A percentile compares a stretch with the other conserved stretches of the same genome.
Conservation (phyloP, 2,888 invertebrate genomes). For the Euspilapteryx auroguttella region DNA sequence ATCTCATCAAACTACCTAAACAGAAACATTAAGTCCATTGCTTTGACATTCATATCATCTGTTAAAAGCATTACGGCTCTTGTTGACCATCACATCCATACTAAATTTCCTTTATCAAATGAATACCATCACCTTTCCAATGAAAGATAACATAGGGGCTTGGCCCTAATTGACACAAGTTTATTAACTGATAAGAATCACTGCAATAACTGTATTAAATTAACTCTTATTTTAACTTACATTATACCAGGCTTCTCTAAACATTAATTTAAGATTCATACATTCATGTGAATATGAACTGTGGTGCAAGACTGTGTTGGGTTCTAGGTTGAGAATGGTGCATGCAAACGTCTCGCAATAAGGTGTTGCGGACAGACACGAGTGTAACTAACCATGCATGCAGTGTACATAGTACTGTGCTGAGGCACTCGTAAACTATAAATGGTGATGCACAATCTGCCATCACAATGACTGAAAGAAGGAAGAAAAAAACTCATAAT, state of each 20-base stretch:
- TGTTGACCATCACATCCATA: too few species aligned
- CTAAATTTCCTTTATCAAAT: not conserved
- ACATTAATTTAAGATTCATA: too few species aligned
- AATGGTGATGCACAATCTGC: constrained; percentile 42
- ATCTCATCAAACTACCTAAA: constrained; percentile 58
- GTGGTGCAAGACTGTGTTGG: too few species aligned
- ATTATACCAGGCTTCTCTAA: too few species aligned
- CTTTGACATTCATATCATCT: constrained; percentile 59
- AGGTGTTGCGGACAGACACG: constrained; percentile 48
- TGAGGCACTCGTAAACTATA: constrained; percentile 25
- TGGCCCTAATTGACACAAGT: not conserved
- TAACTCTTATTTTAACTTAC: too few species aligned
- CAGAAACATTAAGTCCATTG: constrained; percentile 51
- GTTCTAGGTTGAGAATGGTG: constrained; percentile 59
- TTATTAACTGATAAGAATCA: not conserved
- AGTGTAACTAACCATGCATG: constrained; percentile 62
- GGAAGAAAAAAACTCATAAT: constrained; percentile 61
- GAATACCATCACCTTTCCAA: too few species aligned
- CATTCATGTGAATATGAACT: too few species aligned
- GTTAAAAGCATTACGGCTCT: too few species aligned
- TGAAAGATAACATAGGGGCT: too few species aligned
- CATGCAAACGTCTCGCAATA: constrained; percentile 46
- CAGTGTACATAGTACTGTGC: constrained; percentile 57
- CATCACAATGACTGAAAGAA: constrained; percentile 56
- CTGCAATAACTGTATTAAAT: too few species aligned